These are phyloP conservation scores for Isoperla grammatica DNA, from an alignment of 2,888 invertebrate species.

Conservation along the genomic window DNA sequence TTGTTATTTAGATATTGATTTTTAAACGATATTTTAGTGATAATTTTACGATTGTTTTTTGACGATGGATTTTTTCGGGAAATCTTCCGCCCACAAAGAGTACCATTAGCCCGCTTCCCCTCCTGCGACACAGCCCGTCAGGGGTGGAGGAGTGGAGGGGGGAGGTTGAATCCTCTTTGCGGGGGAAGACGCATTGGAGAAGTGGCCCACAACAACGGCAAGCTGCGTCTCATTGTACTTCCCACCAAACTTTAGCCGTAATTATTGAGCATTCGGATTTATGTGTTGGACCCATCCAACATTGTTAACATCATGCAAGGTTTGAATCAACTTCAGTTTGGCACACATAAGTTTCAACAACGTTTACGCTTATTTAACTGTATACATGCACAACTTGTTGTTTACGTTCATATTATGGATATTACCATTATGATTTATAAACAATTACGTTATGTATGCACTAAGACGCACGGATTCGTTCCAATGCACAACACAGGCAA, in stretches of 20 bases:
- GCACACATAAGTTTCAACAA: neutral
- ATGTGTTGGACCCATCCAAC: neutral
- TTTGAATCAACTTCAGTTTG: neutral
- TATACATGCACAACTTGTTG: neutral
- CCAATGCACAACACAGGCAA: too few relatives aligned
- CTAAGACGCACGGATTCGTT: neutral
- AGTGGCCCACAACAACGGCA: slow-evolving; percentile 65
- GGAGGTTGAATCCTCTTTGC: slow-evolving; percentile 19
- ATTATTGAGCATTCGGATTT: slow-evolving; percentile 9
- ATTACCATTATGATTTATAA: neutral
- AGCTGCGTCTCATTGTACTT: slow-evolving; percentile 50
- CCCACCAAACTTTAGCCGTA: slow-evolving; percentile 39
- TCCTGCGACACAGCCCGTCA: neutral
- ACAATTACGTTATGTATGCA: neutral
- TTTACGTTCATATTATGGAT: neutral
- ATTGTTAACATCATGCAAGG: neutral
- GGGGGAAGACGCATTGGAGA: slow-evolving; percentile 22
- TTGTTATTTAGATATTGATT: slow-evolving; percentile 23
- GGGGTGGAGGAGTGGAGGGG: slow-evolving; percentile 9
- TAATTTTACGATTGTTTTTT: slow-evolving; percentile 35
- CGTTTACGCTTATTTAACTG: neutral
- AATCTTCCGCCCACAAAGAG: slow-evolving; percentile 23
- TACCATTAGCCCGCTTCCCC: neutral
- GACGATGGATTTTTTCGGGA: slow-evolving; percentile 26
- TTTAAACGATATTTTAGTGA: too few relatives aligned